Percentiles rank a stretch among this genome's conserved stretches.
Evolutionary conservation across 2,888 invertebrate species (phyloP).

Genomic region (Apamea sordens): DNA sequence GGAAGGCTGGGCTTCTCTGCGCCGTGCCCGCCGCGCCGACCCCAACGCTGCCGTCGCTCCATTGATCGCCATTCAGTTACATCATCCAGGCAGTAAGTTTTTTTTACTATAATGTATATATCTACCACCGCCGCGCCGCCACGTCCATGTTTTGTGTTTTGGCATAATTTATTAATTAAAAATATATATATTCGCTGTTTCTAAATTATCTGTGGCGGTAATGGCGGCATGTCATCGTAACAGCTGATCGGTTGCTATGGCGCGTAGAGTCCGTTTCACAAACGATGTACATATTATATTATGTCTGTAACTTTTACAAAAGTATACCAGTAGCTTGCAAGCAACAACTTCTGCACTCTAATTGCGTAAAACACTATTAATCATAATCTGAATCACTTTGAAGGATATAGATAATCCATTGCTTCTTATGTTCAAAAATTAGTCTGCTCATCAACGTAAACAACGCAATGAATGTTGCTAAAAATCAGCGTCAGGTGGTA

Average conservation of each 20-base stretch:
- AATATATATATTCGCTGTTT: too few species aligned
- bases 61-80: slow-evolving; percentile 92
- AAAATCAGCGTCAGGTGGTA: too few species aligned
- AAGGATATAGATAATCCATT: too few species aligned
- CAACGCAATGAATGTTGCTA: too few species aligned
- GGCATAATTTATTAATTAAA: background rate
- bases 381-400: too few species aligned
- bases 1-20: slow-evolving; percentile 96
- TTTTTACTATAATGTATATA: background rate
- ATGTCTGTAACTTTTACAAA: background rate
- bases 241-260: background rate
- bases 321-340: too few species aligned
- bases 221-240: background rate
- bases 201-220: background rate
- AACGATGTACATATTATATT: too few species aligned
- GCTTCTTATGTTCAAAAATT: too few species aligned
- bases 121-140: too few species aligned
- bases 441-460: too few species aligned
- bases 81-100: slow-evolving; percentile 87
- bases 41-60: slow-evolving; percentile 92
- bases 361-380: too few species aligned
- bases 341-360: too few species aligned
- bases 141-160: background rate
- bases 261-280: background rate
- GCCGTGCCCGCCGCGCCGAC: slow-evolving; percentile 94